Conservation (phyloP, 1,140 invertebrate genomes). For the Pararge aegeria region DNA sequence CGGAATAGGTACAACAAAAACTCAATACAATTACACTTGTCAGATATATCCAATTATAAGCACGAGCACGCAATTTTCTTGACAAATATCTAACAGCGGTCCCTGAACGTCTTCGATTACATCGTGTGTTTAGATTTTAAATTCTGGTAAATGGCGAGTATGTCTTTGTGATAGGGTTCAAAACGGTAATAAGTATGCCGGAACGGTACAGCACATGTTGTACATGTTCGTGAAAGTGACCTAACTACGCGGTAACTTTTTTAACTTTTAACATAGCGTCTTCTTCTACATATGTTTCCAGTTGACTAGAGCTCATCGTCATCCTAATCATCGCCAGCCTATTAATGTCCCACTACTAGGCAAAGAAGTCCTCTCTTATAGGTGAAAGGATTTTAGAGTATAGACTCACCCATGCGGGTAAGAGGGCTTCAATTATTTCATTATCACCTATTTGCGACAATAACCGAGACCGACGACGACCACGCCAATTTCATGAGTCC, state of each 20-base stretch:
- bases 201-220: background rate
- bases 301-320: no score
- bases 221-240: background rate
- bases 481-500: no score
- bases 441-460: no score
- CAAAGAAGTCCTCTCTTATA: no score
- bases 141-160: slow-evolving; percentile 23
- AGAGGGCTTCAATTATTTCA: no score
- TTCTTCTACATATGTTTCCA: background rate
- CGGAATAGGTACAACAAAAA: slow-evolving; percentile 1
- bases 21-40: slow-evolving; percentile 19
- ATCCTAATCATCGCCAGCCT: no score
- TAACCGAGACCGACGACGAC: no score
- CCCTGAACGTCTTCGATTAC: slow-evolving; percentile 50
- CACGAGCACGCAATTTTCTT: slow-evolving; percentile 36
- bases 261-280: background rate
- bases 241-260: background rate
- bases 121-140: slow-evolving; percentile 29
- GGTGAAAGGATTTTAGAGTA: no score
- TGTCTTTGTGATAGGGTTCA: slow-evolving; percentile 33
- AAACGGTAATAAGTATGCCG: slow-evolving; percentile 23
- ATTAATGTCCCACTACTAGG: no score
- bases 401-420: no score
- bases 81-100: slow-evolving; percentile 55
- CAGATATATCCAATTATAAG: slow-evolving; percentile 18